Conservation (phyloP, 2,113 vertebrate species). For the Xerus inauris region DNA sequence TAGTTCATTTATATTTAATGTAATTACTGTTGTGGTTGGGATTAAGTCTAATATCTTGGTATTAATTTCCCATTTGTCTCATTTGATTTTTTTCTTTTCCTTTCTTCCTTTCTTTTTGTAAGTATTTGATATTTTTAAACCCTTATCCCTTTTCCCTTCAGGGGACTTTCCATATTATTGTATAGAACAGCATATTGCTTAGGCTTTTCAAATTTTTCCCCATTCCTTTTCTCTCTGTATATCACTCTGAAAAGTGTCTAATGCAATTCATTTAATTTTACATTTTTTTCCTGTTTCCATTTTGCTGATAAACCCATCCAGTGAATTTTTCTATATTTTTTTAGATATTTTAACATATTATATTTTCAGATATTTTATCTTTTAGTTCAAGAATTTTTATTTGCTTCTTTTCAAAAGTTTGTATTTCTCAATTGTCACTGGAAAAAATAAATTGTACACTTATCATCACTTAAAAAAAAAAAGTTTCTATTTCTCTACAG, state of each 20-base stretch:
- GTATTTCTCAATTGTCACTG: no score
- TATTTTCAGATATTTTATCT: neutral
- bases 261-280: neutral
- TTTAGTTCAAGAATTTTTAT: neutral
- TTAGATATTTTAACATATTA: neutral
- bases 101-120: neutral
- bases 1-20: slow-evolving; percentile 25
- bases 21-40: neutral
- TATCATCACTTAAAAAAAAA: no score
- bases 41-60: neutral
- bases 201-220: neutral
- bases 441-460: no score
- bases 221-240: neutral
- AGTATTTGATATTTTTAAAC: neutral
- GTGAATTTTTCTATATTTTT: neutral
- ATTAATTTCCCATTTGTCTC: neutral
- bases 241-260: neutral
- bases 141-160: neutral
- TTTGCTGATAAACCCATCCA: neutral
- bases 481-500: neutral
- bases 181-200: neutral
- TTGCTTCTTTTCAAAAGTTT: neutral
- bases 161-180: neutral
- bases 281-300: neutral
- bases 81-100: neutral